phyloP scores from a whole-genome alignment of 1,140 invertebrate genomes.

The Bombus sylvicola region DNA sequence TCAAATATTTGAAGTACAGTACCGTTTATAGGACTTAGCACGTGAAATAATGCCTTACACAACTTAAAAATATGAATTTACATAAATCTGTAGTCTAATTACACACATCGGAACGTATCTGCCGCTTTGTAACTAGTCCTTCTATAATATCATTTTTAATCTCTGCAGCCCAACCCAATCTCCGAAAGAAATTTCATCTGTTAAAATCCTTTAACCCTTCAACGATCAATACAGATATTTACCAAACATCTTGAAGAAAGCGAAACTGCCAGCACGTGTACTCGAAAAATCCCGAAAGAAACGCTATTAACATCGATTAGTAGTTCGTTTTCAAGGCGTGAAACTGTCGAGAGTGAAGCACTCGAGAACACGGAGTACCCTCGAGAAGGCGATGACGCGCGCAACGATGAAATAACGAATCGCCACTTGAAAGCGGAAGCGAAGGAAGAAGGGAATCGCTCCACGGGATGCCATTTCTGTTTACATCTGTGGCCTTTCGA shows the following conservation, averaged over 20 bases:
- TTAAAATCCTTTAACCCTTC: neutral
- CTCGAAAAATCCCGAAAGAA: neutral
- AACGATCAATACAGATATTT: neutral
- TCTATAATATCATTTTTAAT: too few species aligned
- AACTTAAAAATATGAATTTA: too few species aligned
- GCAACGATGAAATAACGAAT: conserved; percentile 53
- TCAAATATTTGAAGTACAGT: too few species aligned
- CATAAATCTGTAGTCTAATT: too few species aligned
- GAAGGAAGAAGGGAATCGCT: conserved; percentile 18
- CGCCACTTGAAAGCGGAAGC: conserved; percentile 56
- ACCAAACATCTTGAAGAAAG: neutral
- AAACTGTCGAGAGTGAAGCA: neutral
- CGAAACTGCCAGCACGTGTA: neutral
- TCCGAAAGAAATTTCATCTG: neutral
- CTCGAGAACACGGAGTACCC: conserved; percentile 29
- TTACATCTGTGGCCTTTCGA: conserved; percentile 69
- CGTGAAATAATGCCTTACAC: too few species aligned
- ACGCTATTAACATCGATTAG: conserved; percentile 13
- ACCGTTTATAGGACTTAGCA: too few species aligned
- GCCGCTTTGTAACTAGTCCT: too few species aligned
- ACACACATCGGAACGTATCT: too few species aligned
- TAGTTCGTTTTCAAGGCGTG: conserved; percentile 1
- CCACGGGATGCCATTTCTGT: conserved; percentile 73
- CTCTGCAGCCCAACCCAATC: too few species aligned
- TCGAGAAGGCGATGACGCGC: conserved; percentile 36